Conservation (phyloP, 2,113 vertebrate species). For the Herpetotheres cachinnans region DNA sequence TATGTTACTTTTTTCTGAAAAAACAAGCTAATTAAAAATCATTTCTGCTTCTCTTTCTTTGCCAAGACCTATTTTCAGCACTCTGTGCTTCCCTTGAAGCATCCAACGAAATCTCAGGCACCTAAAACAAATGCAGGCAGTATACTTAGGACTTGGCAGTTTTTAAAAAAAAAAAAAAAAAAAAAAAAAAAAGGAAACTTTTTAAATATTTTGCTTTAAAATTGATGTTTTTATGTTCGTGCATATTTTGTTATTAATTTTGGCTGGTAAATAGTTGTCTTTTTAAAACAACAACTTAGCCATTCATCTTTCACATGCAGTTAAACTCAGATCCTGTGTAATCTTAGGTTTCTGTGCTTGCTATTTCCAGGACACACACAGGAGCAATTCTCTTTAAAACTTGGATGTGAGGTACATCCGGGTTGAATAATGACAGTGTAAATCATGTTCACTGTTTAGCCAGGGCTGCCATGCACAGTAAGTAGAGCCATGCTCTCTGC, state of each 20-base stretch:
- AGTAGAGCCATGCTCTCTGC: not conserved
- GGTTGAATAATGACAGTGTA: not conserved
- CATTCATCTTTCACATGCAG: not conserved
- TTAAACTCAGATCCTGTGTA: not conserved
- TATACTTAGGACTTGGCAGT: not conserved
- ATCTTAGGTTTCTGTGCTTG: not conserved
- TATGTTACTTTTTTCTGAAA: not conserved
- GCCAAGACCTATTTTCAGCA: constrained; percentile 7
- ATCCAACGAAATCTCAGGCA: not conserved
- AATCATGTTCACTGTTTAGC: not conserved
- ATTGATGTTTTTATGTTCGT: not conserved
- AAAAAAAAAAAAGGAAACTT: not conserved
- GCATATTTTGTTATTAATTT: not conserved
- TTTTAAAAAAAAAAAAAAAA: not conserved
- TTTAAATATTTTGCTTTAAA: not conserved
- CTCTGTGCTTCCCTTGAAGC: not conserved
- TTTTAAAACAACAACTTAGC: not conserved
- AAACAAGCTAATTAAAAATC: not conserved
- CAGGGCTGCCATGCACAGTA: not conserved
- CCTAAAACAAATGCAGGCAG: not conserved
- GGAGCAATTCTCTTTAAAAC: not conserved
- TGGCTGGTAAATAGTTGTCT: not conserved
- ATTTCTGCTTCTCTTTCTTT: constrained; percentile 21
- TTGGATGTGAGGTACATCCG: not conserved
- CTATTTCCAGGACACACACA: not conserved